Evolutionary conservation across 1,140 invertebrate species (phyloP).

Genomic region (Zaprionus camerounensis): DNA sequence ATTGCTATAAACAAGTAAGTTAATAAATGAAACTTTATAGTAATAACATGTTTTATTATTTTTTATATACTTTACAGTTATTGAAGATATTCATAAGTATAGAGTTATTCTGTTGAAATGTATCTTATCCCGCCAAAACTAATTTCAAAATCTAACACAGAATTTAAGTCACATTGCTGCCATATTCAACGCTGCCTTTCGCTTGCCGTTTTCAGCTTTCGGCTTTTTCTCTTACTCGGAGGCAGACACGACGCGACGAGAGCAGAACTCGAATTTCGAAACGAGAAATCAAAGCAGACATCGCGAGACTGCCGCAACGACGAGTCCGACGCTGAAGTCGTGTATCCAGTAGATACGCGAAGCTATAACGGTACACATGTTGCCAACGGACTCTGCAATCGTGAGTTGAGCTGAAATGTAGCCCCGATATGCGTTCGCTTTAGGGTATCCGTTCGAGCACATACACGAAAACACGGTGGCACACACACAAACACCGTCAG

Average conservation of each 20-base stretch:
- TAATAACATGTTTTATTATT: no score
- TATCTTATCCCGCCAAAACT: background rate
- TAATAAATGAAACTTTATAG: background rate
- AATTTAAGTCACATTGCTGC: background rate
- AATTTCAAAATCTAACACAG: background rate
- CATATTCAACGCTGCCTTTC: slow-evolving; percentile 3
- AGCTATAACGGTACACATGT: slow-evolving; percentile 79
- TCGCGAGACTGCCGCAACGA: slow-evolving; percentile 21
- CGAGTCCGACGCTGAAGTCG: slow-evolving; percentile 47
- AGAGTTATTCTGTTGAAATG: background rate
- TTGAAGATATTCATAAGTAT: background rate
- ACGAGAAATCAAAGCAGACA: slow-evolving; percentile 56
- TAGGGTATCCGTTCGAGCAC: slow-evolving; percentile 69
- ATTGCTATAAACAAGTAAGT: background rate
- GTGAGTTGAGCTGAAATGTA: slow-evolving; percentile 68
- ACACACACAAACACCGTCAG: slow-evolving; percentile 26
- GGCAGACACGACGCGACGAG: background rate
- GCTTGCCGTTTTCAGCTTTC: slow-evolving; percentile 8
- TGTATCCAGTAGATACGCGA: slow-evolving; percentile 78
- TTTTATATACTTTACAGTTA: background rate
- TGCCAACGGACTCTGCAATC: slow-evolving; percentile 59
- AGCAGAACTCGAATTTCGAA: slow-evolving; percentile 48
- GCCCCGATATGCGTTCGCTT: slow-evolving; percentile 68
- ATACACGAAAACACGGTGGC: slow-evolving; percentile 37
- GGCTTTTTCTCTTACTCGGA: slow-evolving; percentile 24